Base-by-base conservation (phyloP, 2,113 vertebrate species). In the Tachysurus vachellii region DNA sequence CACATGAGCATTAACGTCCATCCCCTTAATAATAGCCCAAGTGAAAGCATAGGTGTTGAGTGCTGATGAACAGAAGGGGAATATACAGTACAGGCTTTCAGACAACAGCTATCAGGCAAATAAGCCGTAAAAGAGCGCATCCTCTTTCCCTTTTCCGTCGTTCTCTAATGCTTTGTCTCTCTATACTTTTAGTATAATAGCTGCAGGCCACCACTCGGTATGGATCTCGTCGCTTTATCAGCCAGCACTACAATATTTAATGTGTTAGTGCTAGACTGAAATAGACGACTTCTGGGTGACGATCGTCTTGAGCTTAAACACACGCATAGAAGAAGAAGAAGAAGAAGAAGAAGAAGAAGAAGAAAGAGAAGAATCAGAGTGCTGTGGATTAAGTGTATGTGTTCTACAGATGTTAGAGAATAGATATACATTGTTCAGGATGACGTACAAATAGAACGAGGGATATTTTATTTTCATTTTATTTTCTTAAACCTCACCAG, bases 231-330 rank as follows among this genome's bases (percentile, higher is more conserved):
- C 57, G 84, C 82, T 93, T 89, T 92, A 92, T 92, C 89, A 86
- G 89, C 86, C 91, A 87, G 85, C 87, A 89, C 92, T 92, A 91
- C 90, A 84, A 57, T 89, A 77, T 92, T 91, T 94, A 93, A 93
- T 92, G 88, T 82, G 31, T 87, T 88, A 88, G 87, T 75, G 59
- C 81, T 73, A 91, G 92, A 91, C 88, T 90, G 86, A 92, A 85
- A 91, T 89, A 90, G 85, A 64, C 80, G 88, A 85, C 84, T 83
- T 83, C 86, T 59, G 91, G 91, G 84, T 85, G 87, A 89, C 90
- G 68, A 90, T 56, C 82, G 88, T 88, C 89, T 62, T 85, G 91
- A 93, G 93, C 92, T 92, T 89, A 88, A 91, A 56, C 36, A 88
- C 84, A 91, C 88, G 79, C 11, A 62, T 2, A 36, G 59, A 3